A percentile compares a stretch with the other conserved stretches of the same genome.
Evolutionary conservation across 1,140 invertebrate genomes (phyloP).

Genomic region (Drosophila micromelanica): DNA sequence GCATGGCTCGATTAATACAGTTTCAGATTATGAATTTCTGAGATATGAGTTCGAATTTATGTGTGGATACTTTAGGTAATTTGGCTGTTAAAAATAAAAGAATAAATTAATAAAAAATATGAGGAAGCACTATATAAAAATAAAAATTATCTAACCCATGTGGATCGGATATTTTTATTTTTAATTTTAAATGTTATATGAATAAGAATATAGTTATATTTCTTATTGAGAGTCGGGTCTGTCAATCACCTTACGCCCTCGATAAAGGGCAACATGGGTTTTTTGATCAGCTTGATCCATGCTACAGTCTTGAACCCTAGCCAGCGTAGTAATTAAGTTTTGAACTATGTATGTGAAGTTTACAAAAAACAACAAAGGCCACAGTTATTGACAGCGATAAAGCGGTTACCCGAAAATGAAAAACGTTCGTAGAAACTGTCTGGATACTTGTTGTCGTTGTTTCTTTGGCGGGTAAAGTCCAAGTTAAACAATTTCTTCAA

Average conservation of each 20-base stretch:
- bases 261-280: constrained; percentile 33
- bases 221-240: constrained; percentile 6
- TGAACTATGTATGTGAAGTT: constrained; percentile 17
- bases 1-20: constrained; percentile 2
- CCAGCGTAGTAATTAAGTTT: constrained; percentile 1
- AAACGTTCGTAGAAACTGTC: constrained; percentile 6
- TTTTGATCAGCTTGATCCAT: constrained; percentile 1
- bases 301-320: constrained; percentile 30
- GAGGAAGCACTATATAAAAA: too few relatives aligned
- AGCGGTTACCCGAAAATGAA: not conserved
- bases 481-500: constrained; percentile 45
- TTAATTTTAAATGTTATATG: too few relatives aligned
- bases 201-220: too few relatives aligned
- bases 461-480: constrained; percentile 38
- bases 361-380: constrained; percentile 6
- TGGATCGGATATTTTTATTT: too few relatives aligned
- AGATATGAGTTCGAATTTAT: not conserved
- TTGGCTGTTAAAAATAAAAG: too few relatives aligned
- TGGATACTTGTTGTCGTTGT: constrained; percentile 17
- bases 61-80: not conserved
- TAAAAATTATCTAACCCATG: too few relatives aligned
- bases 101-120: too few relatives aligned
- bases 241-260: constrained; percentile 69
- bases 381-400: constrained; percentile 20
- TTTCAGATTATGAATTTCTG: constrained; percentile 19